Base-by-base conservation (phyloP, 2,797 vertebrate species). In the Sebastes baramenuke region DNA sequence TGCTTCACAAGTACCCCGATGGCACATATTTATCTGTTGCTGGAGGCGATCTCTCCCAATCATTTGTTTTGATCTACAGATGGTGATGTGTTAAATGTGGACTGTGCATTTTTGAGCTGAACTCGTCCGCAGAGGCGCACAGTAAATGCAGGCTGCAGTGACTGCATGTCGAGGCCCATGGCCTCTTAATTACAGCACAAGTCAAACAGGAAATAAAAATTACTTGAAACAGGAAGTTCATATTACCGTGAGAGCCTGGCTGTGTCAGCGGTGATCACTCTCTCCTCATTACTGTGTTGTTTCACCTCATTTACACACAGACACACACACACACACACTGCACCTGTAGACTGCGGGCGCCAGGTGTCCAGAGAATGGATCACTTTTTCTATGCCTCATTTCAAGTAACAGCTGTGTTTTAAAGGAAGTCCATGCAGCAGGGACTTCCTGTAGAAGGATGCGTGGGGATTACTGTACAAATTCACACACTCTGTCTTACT, bases 261-360 rank as follows among this genome's bases (percentile, higher is more conserved):
- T 85, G 86, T 89, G 92, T 92, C 84, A 85, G 90, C 80, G 70
- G 91, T 86, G 88, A 92, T 94, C 89, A 89, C 74, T 92, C 90
- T 91, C 90, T 92, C 89, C 91, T 94, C 87, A 91, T 95, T 93
- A 94, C 84, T 70, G 85, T 87, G 92, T 73, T 85, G 82, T 88
- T 92, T 87, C 89, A 89, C 84, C 75, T 81, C 90, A 81, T 38
- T 8, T 76, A 77, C 77, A 80, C 79, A 69, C 70, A 46, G 61
- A 61, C 85, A 69, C 80, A 46, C 34, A 73, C 74, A 82, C 24
- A 25, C 80, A 82, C 79, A 67, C 79, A 69, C 70, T 65, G 79
- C 88, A 93, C 90, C 89, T 94, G 91, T 91, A 87, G 89, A 80
- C 81, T 80, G 79, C 52, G 80, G 81, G 74, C 52, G 80, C 93